Conservation (phyloP, 2,113 vertebrate species). For the Pterophyllum scalare region DNA sequence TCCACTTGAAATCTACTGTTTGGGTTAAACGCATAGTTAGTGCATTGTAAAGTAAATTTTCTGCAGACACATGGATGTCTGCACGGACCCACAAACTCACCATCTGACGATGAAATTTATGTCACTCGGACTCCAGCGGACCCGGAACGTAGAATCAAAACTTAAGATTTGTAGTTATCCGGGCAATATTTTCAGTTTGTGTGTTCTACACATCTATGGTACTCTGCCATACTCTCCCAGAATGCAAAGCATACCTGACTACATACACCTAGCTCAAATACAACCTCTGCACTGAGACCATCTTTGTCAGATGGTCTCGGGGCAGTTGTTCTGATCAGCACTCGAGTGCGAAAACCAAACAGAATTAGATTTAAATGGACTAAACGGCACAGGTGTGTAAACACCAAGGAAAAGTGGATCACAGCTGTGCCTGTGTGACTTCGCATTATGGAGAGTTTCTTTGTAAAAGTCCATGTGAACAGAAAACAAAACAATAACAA, state of each 20-base stretch:
- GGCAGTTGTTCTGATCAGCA: background rate
- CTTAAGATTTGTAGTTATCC: too few relatives aligned
- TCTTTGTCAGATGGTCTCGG: background rate
- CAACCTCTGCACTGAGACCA: background rate
- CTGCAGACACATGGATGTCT: too few relatives aligned
- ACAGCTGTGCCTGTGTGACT: too few relatives aligned
- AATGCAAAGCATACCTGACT: background rate
- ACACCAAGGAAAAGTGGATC: too few relatives aligned
- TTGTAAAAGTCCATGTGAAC: background rate
- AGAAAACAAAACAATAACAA: too few relatives aligned
- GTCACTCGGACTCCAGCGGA: too few relatives aligned
- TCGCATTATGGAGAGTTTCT: background rate
- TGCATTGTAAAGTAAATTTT: too few relatives aligned
- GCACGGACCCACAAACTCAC: too few relatives aligned
- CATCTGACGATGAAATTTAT: too few relatives aligned
- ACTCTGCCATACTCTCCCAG: background rate
- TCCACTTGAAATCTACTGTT: background rate
- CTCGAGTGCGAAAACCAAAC: background rate
- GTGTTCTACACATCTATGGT: background rate
- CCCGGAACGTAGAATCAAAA: too few relatives aligned
- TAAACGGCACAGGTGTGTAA: too few relatives aligned
- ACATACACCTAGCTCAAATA: background rate
- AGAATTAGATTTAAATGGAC: too few relatives aligned
- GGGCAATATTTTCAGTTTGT: background rate
- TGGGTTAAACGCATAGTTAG: background rate